These are phyloP conservation scores for Litoditis marina DNA, from an alignment of 2,888 invertebrate genomes.

Conservation along the genomic window DNA sequence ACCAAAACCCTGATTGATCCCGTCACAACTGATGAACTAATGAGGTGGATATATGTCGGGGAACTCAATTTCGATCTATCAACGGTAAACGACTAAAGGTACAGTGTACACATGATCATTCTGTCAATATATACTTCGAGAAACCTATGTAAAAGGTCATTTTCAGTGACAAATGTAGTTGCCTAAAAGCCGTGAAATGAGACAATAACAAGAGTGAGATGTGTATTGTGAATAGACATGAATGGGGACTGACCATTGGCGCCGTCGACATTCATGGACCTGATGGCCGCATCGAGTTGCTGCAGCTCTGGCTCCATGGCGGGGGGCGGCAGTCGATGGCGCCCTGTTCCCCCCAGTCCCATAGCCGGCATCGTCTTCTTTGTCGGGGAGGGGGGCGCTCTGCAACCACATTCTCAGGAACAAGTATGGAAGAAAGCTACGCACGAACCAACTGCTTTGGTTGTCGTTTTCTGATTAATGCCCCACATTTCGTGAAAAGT, in stretches of 20 bases:
- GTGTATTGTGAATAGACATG: neutral
- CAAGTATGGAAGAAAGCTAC: too few relatives aligned
- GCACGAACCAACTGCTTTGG: too few relatives aligned
- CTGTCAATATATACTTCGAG: neutral
- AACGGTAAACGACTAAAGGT: too few relatives aligned
- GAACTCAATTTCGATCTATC: too few relatives aligned
- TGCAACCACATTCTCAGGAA: neutral
- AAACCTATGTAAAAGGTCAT: too few relatives aligned
- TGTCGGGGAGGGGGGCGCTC: constrained; percentile 25
- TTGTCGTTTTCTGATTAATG: too few relatives aligned
- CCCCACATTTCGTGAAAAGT: neutral
- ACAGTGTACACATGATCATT: too few relatives aligned
- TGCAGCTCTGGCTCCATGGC: constrained; percentile 34
- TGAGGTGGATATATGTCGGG: too few relatives aligned
- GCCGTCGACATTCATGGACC: constrained; percentile 24
- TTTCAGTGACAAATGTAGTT: too few relatives aligned
- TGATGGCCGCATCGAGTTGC: constrained; percentile 36
- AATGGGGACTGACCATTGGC: constrained; percentile 8
- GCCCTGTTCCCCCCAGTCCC: constrained; percentile 31
- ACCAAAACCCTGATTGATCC: too few relatives aligned
- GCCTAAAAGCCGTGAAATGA: neutral
- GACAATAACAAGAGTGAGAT: neutral
- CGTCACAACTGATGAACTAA: too few relatives aligned
- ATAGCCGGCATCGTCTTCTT: constrained; percentile 42
- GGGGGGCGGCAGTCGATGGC: constrained; percentile 19